A percentile compares a stretch with the other conserved stretches of the same genome.
phyloP scores from a whole-genome alignment of 2,113 vertebrate genomes.

The Poeciliopsis occidentalis region DNA sequence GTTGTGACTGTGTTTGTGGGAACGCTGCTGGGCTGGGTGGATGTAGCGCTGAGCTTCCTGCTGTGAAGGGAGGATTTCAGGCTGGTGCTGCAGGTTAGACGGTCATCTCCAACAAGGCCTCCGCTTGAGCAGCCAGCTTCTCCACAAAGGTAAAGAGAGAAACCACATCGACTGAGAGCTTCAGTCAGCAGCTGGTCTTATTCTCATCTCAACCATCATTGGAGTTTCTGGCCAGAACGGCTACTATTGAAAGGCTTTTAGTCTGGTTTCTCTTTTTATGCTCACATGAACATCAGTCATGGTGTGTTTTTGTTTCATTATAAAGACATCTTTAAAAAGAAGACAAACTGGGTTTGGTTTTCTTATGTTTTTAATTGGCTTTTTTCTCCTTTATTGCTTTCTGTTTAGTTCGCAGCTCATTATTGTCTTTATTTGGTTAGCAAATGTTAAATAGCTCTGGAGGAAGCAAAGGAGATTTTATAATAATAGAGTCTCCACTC shows the following conservation, averaged over 20 bases:
- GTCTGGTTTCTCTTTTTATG: background rate
- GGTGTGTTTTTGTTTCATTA: no score
- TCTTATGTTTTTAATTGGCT: background rate
- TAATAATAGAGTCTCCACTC: background rate
- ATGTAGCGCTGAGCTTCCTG: slow-evolving; percentile 80
- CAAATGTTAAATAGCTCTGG: background rate
- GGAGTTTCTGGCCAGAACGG: background rate
- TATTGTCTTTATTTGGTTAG: background rate
- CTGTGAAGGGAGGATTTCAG: slow-evolving; percentile 86
- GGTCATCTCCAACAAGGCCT: slow-evolving; percentile 82
- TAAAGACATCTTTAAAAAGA: no score
- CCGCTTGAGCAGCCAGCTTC: slow-evolving; percentile 77
- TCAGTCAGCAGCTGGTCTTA: background rate
- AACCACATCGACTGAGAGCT: slow-evolving; percentile 10
- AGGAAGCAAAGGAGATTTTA: background rate
- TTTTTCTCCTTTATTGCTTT: background rate
- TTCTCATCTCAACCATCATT: background rate
- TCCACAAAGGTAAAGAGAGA: slow-evolving; percentile 86
- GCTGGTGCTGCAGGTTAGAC: slow-evolving; percentile 86
- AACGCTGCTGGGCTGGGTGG: slow-evolving; percentile 85
- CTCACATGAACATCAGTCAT: background rate
- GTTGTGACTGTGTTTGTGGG: slow-evolving; percentile 58
- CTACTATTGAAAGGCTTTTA: background rate
- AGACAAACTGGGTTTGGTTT: background rate
- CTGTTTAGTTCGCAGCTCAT: no score